phyloP scores from a whole-genome alignment of 2,797 vertebrate species.

The Pteronotus mesoamericanus region DNA sequence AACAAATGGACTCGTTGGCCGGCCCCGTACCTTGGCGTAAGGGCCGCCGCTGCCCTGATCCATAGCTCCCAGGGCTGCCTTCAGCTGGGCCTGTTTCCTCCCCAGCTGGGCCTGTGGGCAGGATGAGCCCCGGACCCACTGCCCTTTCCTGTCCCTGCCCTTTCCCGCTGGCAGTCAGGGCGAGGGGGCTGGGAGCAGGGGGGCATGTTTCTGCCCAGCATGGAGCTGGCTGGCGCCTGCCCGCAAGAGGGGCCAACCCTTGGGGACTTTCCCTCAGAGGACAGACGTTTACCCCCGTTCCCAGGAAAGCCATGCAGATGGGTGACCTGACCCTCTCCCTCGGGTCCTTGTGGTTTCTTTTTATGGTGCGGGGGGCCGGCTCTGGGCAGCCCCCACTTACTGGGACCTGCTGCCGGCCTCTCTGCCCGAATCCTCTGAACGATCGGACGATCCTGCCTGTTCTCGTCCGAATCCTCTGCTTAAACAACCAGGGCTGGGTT shows the following conservation, averaged over 20 bases:
- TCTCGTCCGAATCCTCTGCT: not conserved
- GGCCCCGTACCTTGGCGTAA: not conserved
- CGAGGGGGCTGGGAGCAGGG: not conserved
- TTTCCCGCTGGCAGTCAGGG: not conserved
- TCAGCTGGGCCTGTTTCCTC: slow-evolving; percentile 55
- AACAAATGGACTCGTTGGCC: not conserved
- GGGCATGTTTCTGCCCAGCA: not conserved
- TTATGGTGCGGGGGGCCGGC: not conserved
- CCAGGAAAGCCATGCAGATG: not conserved
- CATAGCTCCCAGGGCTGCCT: slow-evolving; percentile 54
- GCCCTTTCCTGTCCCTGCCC: not conserved
- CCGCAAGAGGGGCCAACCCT: not conserved
- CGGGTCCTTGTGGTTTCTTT: not conserved
- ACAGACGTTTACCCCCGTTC: not conserved
- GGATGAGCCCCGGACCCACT: not conserved
- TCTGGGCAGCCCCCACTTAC: not conserved
- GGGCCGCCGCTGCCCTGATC: slow-evolving; percentile 69
- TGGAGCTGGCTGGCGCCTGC: not conserved
- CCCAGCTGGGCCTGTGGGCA: not conserved
- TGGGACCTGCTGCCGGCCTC: not conserved
- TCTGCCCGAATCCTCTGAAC: no score
- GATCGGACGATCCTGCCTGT: no score
- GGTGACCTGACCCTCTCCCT: slow-evolving; percentile 1
- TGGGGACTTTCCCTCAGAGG: not conserved
- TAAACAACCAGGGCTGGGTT: not conserved